Percentiles rank a stretch among this genome's conserved stretches.
Conservation (phyloP, 1,140 invertebrate genomes). For the Macrotrachela quadricornifera region DNA sequence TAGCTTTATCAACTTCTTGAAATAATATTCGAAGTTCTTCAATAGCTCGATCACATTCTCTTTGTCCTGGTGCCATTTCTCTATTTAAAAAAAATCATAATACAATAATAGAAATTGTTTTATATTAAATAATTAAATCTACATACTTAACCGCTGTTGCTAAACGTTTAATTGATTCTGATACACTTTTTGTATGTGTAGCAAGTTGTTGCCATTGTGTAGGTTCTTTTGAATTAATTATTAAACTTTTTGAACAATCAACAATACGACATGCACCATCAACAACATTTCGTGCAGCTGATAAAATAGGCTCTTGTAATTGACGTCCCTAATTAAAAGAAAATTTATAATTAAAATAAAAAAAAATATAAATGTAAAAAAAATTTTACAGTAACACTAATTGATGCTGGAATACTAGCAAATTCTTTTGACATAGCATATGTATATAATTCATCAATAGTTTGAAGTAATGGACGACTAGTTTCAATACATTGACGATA, state of each 20-base stretch:
- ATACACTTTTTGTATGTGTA: constrained; percentile 73
- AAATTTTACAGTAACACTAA: constrained; percentile 40
- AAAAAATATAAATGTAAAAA: too few species aligned
- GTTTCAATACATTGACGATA: constrained; percentile 29
- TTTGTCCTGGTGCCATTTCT: too few species aligned
- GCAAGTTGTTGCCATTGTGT: constrained; percentile 77
- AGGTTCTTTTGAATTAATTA: constrained; percentile 66
- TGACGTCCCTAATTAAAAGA: constrained; percentile 18
- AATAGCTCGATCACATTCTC: too few species aligned
- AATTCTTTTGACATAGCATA: constrained; percentile 84
- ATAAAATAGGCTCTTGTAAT: constrained; percentile 64
- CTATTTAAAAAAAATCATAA: too few species aligned
- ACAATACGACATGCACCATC: constrained; percentile 72
- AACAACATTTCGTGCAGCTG: constrained; percentile 53
- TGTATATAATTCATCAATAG: constrained; percentile 66
- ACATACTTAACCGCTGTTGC: constrained; percentile 52
- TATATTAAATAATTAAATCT: neutral
- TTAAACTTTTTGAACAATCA: constrained; percentile 62
- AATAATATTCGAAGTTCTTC: too few species aligned
- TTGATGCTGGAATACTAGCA: constrained; percentile 65
- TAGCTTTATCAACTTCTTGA: too few species aligned
- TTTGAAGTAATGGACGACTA: constrained; percentile 64
- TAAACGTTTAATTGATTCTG: constrained; percentile 78
- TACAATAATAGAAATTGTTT: too few species aligned
- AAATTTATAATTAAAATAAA: too few species aligned